phyloP scores from a whole-genome alignment of 2,888 invertebrate species.

The Stegana nigrithorax region DNA sequence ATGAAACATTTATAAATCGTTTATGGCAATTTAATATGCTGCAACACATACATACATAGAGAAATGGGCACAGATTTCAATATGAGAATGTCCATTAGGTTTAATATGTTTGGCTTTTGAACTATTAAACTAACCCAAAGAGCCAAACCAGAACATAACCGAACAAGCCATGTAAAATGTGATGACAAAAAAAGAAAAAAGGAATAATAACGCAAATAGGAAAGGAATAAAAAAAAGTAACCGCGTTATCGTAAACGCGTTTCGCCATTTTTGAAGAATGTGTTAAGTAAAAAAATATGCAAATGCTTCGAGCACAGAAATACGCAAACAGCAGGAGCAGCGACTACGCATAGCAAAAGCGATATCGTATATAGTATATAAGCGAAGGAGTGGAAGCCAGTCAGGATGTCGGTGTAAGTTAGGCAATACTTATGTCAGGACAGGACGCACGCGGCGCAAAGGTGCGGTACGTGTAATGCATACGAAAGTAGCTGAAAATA shows the following conservation, averaged over 20 bases:
- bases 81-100: too few relatives aligned
- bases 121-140: too few relatives aligned
- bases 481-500: constrained; percentile 58
- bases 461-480: constrained; percentile 50
- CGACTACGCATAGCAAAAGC: too few relatives aligned
- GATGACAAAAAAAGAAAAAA: not conserved
- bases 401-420: not conserved
- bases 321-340: not conserved
- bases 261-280: constrained; percentile 59
- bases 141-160: too few relatives aligned
- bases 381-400: not conserved
- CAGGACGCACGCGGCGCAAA: not conserved
- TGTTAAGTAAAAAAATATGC: constrained; percentile 41
- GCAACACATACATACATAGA: too few relatives aligned
- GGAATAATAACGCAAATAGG: constrained; percentile 3
- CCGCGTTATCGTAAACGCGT: constrained; percentile 59
- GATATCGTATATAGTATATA: too few relatives aligned
- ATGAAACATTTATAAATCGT: too few relatives aligned
- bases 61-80: too few relatives aligned
- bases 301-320: not conserved
- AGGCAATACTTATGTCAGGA: not conserved
- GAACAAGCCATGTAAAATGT: too few relatives aligned
- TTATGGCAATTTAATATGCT: too few relatives aligned
- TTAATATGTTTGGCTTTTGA: too few relatives aligned
- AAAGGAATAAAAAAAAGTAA: constrained; percentile 40